Conservation (phyloP, 2,797 vertebrate genomes). For the Columba guinea region DNA sequence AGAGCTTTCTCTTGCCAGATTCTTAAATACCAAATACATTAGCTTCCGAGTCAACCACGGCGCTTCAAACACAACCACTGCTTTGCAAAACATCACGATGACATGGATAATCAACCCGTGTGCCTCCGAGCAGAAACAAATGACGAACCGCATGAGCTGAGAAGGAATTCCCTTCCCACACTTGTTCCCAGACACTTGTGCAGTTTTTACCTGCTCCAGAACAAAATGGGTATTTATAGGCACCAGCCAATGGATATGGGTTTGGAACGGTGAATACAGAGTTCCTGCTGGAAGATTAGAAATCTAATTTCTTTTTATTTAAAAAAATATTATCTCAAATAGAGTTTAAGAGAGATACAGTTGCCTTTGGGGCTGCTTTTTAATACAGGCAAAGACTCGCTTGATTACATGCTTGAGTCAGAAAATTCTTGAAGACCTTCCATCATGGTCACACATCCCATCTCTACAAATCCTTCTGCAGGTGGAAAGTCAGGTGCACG, state of each 20-base stretch:
- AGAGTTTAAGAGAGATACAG: not conserved
- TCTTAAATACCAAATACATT: slow-evolving; percentile 43
- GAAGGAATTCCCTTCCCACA: slow-evolving; percentile 18
- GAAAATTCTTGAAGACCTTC: slow-evolving; percentile 38
- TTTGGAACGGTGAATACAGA: not conserved
- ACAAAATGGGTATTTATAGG: not conserved
- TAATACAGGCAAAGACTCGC: not conserved
- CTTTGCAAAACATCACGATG: not conserved
- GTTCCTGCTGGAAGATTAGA: not conserved
- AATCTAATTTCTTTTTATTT: not conserved
- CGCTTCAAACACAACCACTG: not conserved
- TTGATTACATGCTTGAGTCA: not conserved
- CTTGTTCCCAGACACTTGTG: not conserved
- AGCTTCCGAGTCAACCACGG: not conserved
- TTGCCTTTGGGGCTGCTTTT: not conserved
- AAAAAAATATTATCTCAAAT: not conserved
- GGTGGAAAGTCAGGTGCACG: not conserved
- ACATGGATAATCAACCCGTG: not conserved
- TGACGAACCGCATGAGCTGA: not conserved
- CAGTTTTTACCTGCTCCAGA: not conserved
- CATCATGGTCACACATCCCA: not conserved
- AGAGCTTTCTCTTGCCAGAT: slow-evolving; percentile 18
- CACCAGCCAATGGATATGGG: not conserved
- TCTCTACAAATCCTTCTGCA: not conserved
- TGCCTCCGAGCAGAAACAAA: not conserved